A percentile compares a stretch with the other conserved stretches of the same genome.
These are phyloP conservation scores for Cairina moschata DNA, from an alignment of 2,113 vertebrate species.

Conservation along the genomic window DNA sequence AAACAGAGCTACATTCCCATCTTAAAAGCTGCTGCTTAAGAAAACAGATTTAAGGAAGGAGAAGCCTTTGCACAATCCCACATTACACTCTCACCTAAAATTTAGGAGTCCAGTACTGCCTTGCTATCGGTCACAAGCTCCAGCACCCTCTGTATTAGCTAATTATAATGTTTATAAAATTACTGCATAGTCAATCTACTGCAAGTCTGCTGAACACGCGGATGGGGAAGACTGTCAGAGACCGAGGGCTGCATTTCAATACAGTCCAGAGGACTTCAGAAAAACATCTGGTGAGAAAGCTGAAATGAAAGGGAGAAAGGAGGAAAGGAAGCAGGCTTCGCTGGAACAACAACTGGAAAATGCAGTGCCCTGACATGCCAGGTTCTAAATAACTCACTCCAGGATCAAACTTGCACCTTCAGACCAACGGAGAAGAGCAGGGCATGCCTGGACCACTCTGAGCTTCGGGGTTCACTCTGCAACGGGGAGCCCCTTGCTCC, in stretches of 20 bases:
- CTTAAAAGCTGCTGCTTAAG: not conserved
- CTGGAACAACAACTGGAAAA: not conserved
- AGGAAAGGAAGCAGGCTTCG: not conserved
- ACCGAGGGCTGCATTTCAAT: not conserved
- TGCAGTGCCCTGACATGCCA: not conserved
- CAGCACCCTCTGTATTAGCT: not conserved
- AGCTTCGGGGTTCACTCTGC: rapidly evolving
- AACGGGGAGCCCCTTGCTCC: not conserved
- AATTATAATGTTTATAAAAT: not conserved
- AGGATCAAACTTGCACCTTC: not conserved
- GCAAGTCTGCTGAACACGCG: not conserved
- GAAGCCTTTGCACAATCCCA: no score
- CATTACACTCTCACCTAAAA: not conserved
- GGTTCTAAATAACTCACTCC: not conserved
- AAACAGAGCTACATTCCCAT: not conserved
- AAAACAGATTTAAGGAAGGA: no score
- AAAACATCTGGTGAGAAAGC: not conserved
- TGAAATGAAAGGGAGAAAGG: not conserved
- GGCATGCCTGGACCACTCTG: rapidly evolving
- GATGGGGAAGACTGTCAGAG: not conserved
- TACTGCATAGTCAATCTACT: not conserved
- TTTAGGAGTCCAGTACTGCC: not conserved
- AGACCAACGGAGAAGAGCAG: rapidly evolving
- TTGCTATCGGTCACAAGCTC: not conserved
- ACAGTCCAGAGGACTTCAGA: not conserved